Evolutionary conservation across 1,140 invertebrate species (phyloP).

Genomic region (Hyposmocoma kahamanoa): DNA sequence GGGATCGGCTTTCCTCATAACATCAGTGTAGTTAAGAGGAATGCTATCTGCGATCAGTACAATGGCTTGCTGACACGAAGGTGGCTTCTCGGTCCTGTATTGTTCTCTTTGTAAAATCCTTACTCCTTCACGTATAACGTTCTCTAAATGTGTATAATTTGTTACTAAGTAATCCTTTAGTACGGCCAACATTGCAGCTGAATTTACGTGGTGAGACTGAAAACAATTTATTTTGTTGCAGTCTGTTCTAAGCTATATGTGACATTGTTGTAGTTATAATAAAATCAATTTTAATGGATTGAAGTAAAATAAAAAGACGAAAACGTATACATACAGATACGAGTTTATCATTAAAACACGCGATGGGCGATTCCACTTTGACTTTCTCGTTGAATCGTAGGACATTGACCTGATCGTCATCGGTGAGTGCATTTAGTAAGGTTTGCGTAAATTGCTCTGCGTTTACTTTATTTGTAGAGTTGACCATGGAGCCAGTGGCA

Average conservation of each 20-base stretch:
- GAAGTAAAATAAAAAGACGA: no score
- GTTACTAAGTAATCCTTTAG: conserved; percentile 80
- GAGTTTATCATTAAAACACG: conserved; percentile 52
- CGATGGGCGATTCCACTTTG: conserved; percentile 39
- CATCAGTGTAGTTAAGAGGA: conserved; percentile 40
- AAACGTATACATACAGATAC: conserved; percentile 65
- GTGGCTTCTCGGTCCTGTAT: conserved; percentile 17
- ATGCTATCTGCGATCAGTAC: conserved; percentile 55
- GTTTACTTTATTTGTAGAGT: conserved; percentile 82
- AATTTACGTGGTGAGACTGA: conserved; percentile 88
- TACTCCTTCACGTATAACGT: conserved; percentile 88
- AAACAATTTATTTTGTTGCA: neutral
- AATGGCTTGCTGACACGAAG: conserved; percentile 55
- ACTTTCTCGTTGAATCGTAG: conserved; percentile 77
- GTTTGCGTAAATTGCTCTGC: conserved; percentile 90
- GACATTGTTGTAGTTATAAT: no score
- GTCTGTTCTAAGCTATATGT: no score
- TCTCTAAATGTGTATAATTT: conserved; percentile 89
- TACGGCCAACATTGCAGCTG: conserved; percentile 82
- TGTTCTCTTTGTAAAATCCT: conserved; percentile 74
- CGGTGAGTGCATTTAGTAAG: conserved; percentile 92
- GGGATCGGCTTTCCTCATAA: conserved; percentile 40
- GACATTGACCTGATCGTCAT: conserved; percentile 96
- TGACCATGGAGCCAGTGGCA: conserved; percentile 94
- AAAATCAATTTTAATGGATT: no score